A percentile compares a stretch with the other conserved stretches of the same genome.
phyloP scores from a whole-genome alignment of 1,140 invertebrate species.

The Lasaia peninsularis region DNA sequence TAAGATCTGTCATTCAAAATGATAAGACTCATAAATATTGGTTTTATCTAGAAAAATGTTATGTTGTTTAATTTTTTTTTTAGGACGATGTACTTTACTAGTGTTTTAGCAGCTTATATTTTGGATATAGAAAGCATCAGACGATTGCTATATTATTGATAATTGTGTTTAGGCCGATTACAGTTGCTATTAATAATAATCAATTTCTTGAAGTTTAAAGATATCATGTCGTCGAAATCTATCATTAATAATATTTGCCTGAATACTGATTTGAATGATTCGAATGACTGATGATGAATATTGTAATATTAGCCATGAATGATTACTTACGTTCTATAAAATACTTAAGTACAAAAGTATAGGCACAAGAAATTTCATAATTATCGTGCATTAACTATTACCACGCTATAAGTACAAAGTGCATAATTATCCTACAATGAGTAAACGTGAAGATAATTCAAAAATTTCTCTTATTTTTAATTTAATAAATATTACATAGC shows the following conservation, averaged over 20 bases:
- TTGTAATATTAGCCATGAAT: background rate
- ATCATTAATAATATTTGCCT: background rate
- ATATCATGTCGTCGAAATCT: background rate
- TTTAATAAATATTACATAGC: conserved; percentile 7
- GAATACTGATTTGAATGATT: background rate
- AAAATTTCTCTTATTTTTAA: conserved; percentile 4
- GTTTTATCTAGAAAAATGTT: too few relatives aligned
- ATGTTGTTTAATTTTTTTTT: too few relatives aligned
- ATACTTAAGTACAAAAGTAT: conserved; percentile 69
- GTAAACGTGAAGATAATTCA: conserved; percentile 19
- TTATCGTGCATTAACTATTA: conserved; percentile 57
- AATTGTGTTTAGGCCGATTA: too few relatives aligned
- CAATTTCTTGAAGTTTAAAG: background rate
- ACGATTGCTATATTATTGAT: too few relatives aligned
- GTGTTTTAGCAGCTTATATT: too few relatives aligned
- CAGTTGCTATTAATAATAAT: background rate
- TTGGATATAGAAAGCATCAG: too few relatives aligned
- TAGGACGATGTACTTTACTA: too few relatives aligned
- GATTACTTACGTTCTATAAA: conserved; percentile 42
- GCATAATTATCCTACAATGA: conserved; percentile 20
- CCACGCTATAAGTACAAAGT: conserved; percentile 37
- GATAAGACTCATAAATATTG: too few relatives aligned
- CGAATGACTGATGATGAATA: background rate
- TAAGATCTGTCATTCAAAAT: too few relatives aligned
- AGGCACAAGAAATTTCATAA: conserved; percentile 71